phyloP scores from a whole-genome alignment of 2,888 invertebrate species.

The Nephrocerus scutellatus region DNA sequence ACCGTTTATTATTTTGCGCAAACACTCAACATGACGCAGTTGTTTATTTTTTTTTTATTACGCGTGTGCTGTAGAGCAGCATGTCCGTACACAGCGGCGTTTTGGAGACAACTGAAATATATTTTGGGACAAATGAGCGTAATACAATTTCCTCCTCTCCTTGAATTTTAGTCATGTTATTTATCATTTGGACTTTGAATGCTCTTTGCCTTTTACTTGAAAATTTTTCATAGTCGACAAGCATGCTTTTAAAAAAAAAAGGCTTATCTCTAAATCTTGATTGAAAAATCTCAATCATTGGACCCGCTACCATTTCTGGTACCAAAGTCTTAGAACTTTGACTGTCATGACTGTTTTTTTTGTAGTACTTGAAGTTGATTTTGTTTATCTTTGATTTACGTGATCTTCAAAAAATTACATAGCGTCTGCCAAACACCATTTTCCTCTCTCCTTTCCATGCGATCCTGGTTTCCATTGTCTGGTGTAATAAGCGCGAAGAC shows the following conservation, averaged over 20 bases:
- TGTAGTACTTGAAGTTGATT: conserved; percentile 2
- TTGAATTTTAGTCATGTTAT: not conserved
- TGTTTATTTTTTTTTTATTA: too few relatives aligned
- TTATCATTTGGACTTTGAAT: not conserved
- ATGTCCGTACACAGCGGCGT: too few relatives aligned
- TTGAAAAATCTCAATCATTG: conserved; percentile 7
- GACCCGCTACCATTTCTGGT: conserved; percentile 2
- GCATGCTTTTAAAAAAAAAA: not conserved
- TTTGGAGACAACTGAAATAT: too few relatives aligned
- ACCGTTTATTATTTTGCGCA: too few relatives aligned
- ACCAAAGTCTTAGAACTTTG: conserved; percentile 2
- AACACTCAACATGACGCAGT: too few relatives aligned
- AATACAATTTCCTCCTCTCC: conserved; percentile 3
- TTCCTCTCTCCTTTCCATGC: conserved; percentile 1
- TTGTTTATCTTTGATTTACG: too few relatives aligned
- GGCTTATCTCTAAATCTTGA: conserved; percentile 6
- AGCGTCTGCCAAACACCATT: conserved; percentile 3
- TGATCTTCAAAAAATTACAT: conserved; percentile 6
- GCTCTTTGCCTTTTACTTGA: conserved; percentile 1
- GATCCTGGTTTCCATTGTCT: conserved; percentile 3
- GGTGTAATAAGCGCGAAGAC: conserved; percentile 4
- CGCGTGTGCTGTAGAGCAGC: too few relatives aligned
- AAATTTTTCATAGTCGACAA: conserved; percentile 1
- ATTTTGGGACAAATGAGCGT: too few relatives aligned
- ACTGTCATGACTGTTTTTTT: conserved; percentile 2